Percentiles rank a stretch among this genome's conserved stretches.
These are phyloP conservation scores for Physella acuta DNA, from an alignment of 1,140 invertebrate genomes.

Conservation along the genomic window DNA sequence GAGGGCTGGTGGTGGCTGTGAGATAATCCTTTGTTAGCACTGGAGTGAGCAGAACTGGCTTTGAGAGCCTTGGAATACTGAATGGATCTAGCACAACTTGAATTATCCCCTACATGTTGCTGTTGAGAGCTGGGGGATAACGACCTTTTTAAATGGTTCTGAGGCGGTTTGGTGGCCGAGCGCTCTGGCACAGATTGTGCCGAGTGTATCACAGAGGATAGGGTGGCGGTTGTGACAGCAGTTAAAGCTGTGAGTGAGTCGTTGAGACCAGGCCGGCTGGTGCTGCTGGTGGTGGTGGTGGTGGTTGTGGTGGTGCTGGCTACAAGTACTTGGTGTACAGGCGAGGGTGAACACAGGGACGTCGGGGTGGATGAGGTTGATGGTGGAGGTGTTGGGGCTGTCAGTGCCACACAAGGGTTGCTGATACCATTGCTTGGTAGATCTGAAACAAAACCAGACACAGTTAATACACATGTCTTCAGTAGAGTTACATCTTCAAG, in stretches of 20 bases:
- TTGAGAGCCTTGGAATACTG: neutral
- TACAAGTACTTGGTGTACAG: neutral
- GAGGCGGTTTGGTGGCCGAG: neutral
- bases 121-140: slow-evolving; percentile 5
- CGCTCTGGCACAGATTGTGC: neutral
- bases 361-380: neutral
- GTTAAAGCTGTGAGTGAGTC: neutral
- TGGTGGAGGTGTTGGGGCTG: slow-evolving; percentile 8
- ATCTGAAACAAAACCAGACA: slow-evolving; percentile 10
- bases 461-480: no score
- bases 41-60: neutral
- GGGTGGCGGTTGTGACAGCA: neutral
- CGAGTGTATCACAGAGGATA: slow-evolving; percentile 15
- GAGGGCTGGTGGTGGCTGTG: neutral
- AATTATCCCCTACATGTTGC: neutral
- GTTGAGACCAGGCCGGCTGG: slow-evolving; percentile 14
- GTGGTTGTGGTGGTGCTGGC: slow-evolving; percentile 13
- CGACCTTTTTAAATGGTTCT: neutral
- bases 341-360: neutral
- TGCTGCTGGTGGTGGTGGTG: slow-evolving; percentile 12
- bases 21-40: neutral
- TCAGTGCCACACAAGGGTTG: neutral
- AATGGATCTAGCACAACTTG: slow-evolving; percentile 9
- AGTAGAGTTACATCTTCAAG: no score
- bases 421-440: neutral